Percentiles rank a stretch among this genome's conserved stretches.
These are phyloP conservation scores for Cynopterus sphinx DNA, from an alignment of 2,797 vertebrate genomes.

Conservation along the genomic window DNA sequence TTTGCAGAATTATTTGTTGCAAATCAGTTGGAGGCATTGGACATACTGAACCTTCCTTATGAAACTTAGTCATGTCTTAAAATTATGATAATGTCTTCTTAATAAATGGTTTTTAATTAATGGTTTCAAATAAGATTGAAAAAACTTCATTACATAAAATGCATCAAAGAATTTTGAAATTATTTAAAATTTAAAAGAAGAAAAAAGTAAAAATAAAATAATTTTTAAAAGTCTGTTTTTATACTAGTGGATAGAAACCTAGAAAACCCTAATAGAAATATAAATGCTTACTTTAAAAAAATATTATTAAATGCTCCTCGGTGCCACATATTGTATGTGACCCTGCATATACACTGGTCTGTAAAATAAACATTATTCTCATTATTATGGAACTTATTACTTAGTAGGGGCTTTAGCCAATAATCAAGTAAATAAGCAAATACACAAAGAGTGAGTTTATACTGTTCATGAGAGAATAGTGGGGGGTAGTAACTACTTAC, in stretches of 20 bases:
- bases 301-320: neutral
- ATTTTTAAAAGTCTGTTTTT: neutral
- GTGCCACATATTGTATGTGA: neutral
- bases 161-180: neutral
- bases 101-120: neutral
- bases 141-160: neutral
- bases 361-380: neutral
- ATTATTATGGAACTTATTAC: neutral
- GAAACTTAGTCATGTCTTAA: neutral
- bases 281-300: neutral
- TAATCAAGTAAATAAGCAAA: neutral
- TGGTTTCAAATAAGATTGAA: neutral
- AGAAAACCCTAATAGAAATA: neutral
- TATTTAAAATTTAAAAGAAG: neutral
- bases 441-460: neutral
- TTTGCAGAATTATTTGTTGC: neutral
- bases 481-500: neutral
- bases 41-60: neutral
- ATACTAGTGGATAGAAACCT: neutral
- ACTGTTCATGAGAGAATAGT: neutral
- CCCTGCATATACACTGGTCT: neutral
- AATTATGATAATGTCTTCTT: neutral
- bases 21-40: neutral
- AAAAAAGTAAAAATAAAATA: neutral
- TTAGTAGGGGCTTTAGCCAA: neutral